Percentiles rank a stretch among this genome's conserved stretches.
Evolutionary conservation across 2,888 invertebrate species (phyloP).

Genomic region (Dynastes tityus): DNA sequence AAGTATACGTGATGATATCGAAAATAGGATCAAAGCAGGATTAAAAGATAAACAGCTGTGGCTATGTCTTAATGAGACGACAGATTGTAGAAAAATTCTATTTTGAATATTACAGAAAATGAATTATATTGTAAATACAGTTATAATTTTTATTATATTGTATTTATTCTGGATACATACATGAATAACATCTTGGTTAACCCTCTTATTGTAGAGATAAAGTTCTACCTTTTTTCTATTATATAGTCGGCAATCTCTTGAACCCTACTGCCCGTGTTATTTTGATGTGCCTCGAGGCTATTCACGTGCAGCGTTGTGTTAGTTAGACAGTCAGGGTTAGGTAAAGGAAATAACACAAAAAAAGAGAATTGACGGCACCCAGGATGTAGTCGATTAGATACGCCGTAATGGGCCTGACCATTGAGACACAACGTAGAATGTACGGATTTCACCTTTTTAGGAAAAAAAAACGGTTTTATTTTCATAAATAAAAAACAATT

Average conservation of each 20-base stretch:
- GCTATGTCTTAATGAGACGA: too few relatives aligned
- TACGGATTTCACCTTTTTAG: conserved; percentile 6
- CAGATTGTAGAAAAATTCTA: too few relatives aligned
- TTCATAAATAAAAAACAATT: too few relatives aligned
- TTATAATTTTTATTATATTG: too few relatives aligned
- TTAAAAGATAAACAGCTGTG: too few relatives aligned
- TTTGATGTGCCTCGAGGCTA: conserved; percentile 47
- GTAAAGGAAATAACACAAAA: conserved; percentile 9
- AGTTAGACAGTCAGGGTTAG: conserved; percentile 12
- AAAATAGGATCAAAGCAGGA: too few relatives aligned
- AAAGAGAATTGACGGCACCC: conserved; percentile 46
- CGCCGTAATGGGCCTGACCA: conserved; percentile 59
- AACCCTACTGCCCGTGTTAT: conserved; percentile 24
- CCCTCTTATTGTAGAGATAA: conserved; percentile 14
- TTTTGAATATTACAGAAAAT: too few relatives aligned
- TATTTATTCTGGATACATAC: too few relatives aligned
- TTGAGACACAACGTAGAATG: conserved; percentile 37
- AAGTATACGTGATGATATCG: too few relatives aligned
- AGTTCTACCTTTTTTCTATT: conserved; percentile 8
- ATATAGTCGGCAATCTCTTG: neutral
- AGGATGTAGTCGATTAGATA: conserved; percentile 69
- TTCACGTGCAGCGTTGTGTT: conserved; percentile 41
- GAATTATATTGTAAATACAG: too few relatives aligned
- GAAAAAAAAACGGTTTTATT: neutral
- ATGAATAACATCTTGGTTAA: too few relatives aligned